Conservation (phyloP, 2,113 vertebrate genomes). For the Microcebus lehilahytsara region DNA sequence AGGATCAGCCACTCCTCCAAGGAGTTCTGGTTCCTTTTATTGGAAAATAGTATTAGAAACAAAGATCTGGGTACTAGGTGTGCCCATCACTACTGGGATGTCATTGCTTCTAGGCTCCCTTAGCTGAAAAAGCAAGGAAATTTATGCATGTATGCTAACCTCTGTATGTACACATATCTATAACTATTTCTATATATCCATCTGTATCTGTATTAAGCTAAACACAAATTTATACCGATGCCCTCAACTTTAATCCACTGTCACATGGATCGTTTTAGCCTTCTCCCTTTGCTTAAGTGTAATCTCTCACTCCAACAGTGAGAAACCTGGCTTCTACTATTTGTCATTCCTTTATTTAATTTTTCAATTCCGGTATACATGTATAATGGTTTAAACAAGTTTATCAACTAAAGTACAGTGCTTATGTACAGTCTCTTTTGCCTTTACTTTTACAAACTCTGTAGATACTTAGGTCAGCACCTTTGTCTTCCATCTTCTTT, state of each 20-base stretch:
- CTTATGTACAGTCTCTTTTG: neutral
- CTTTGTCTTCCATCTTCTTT: neutral
- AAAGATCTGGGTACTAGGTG: neutral
- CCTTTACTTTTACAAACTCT: neutral
- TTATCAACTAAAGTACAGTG: neutral
- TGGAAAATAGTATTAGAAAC: neutral
- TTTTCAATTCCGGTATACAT: neutral
- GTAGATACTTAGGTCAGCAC: neutral
- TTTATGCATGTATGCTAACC: neutral
- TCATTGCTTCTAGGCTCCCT: neutral
- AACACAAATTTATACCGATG: neutral
- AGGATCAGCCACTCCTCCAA: neutral
- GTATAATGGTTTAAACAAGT: neutral
- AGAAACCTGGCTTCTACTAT: neutral
- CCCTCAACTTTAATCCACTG: neutral
- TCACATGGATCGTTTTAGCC: neutral
- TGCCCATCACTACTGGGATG: neutral
- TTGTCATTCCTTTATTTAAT: neutral
- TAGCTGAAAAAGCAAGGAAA: neutral
- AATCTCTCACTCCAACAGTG: neutral
- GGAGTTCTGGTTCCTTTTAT: neutral
- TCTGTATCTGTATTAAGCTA: neutral
- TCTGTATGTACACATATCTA: neutral
- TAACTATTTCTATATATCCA: neutral
- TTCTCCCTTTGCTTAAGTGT: neutral